These are phyloP conservation scores for Sebastiscus albofasciatus DNA, from an alignment of 2,797 vertebrate species.

Conservation along the genomic window DNA sequence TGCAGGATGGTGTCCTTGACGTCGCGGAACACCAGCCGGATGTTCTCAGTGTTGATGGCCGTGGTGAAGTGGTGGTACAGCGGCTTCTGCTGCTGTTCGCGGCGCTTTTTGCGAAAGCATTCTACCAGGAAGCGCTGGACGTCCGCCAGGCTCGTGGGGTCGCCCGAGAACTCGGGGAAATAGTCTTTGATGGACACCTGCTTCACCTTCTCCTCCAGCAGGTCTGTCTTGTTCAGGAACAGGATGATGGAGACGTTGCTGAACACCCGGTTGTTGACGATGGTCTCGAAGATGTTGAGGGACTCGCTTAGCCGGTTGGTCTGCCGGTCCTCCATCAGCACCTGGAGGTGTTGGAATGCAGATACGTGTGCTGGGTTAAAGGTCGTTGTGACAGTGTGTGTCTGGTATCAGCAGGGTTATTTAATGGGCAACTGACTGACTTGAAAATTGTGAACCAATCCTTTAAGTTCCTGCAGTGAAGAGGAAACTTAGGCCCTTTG, in stretches of 20 bases:
- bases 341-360: slow-evolving; percentile 58
- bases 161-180: slow-evolving; percentile 91
- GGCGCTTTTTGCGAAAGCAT: slow-evolving; percentile 93
- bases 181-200: slow-evolving; percentile 97
- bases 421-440: not conserved
- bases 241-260: slow-evolving; percentile 98
- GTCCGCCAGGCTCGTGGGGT: slow-evolving; percentile 88
- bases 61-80: slow-evolving; percentile 99
- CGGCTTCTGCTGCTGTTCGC: slow-evolving; percentile 96
- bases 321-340: slow-evolving; percentile 98
- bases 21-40: slow-evolving; percentile 96
- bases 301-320: slow-evolving; percentile 97
- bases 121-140: slow-evolving; percentile 96
- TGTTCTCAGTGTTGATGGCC: slow-evolving; percentile 98
- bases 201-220: slow-evolving; percentile 95
- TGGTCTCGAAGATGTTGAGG: slow-evolving; percentile 99
- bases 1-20: slow-evolving; percentile 99
- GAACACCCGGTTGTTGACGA: slow-evolving; percentile 98
- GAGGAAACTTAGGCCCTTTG: no score
- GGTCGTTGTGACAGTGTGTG: not conserved
- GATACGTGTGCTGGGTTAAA: not conserved
- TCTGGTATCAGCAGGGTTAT: not conserved
- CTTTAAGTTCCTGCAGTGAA: not conserved
- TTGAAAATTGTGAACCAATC: not conserved
- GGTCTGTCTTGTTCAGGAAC: slow-evolving; percentile 98